These are phyloP conservation scores for Imbricaverruca yamaguchii DNA, from an alignment of 2,888 invertebrate species.

Conservation along the genomic window DNA sequence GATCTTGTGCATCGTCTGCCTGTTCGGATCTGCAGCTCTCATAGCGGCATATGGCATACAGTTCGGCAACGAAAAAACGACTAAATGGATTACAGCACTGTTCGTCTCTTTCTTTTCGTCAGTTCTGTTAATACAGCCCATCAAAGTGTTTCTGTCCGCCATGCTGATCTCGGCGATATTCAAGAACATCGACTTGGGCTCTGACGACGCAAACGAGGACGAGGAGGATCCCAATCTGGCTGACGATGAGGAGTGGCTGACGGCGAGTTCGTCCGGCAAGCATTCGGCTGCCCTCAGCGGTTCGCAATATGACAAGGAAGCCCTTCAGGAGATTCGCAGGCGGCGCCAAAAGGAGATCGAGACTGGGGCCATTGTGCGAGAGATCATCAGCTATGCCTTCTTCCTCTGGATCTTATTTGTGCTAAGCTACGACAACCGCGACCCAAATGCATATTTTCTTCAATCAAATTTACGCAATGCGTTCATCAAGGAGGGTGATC, in stretches of 20 bases:
- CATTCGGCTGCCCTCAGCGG: neutral
- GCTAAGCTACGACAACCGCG: conserved; percentile 43
- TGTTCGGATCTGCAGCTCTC: conserved; percentile 40
- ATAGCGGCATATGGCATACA: conserved; percentile 45
- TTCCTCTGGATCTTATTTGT: conserved; percentile 46
- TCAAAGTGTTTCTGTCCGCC: conserved; percentile 41
- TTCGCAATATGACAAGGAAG: conserved; percentile 33
- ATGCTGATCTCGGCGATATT: conserved; percentile 35
- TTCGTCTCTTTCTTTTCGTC: conserved; percentile 45
- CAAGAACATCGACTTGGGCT: conserved; percentile 38
- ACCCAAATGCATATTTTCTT: conserved; percentile 41
- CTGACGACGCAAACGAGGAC: conserved; percentile 39
- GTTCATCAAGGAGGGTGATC: conserved; percentile 31
- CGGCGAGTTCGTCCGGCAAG: neutral
- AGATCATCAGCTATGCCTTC: conserved; percentile 43
- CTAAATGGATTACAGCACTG: conserved; percentile 47
- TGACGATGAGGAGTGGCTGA: conserved; percentile 41
- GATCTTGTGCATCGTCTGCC: conserved; percentile 41
- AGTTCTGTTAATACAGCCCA: conserved; percentile 45
- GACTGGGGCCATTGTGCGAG: conserved; percentile 44
- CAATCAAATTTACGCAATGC: conserved; percentile 40
- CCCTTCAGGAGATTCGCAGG: conserved; percentile 38
- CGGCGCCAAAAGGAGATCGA: conserved; percentile 43
- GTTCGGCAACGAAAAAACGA: conserved; percentile 44
- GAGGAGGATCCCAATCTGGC: conserved; percentile 38